Evolutionary conservation across 2,113 vertebrate genomes (phyloP).

Genomic region (Chitala chitala): DNA sequence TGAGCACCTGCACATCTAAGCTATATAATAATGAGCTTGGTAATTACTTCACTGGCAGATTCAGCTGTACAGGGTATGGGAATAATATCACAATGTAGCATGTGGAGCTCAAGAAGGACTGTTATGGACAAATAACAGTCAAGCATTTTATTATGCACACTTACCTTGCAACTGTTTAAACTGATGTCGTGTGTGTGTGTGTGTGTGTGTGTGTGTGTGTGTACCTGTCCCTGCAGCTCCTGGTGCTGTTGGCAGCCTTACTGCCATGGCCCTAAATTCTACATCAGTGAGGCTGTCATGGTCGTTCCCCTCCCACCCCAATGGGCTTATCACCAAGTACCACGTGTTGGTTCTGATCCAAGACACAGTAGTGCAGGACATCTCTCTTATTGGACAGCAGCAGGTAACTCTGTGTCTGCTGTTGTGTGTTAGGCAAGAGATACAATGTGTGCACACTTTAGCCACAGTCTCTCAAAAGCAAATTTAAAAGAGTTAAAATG

Average conservation of each 20-base stretch:
- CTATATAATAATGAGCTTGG: too few species aligned
- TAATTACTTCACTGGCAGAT: too few species aligned
- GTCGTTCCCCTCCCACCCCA: conserved; percentile 78
- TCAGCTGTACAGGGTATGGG: too few species aligned
- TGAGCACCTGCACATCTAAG: neutral
- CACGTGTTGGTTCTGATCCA: conserved; percentile 66
- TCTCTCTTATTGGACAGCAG: conserved; percentile 64
- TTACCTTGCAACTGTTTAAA: too few species aligned
- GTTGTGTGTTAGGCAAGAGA: neutral
- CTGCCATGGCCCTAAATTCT: conserved; percentile 71
- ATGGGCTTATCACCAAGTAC: conserved; percentile 84
- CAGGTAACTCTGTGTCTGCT: conserved; percentile 50
- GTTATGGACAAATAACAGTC: too few species aligned
- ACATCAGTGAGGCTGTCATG: conserved; percentile 77
- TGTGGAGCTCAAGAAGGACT: too few species aligned
- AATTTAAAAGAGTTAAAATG: neutral
- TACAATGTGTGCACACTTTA: neutral
- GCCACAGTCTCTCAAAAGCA: neutral
- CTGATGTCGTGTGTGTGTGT: too few species aligned
- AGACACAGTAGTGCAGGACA: conserved; percentile 69
- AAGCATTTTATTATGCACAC: too few species aligned
- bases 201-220: neutral
- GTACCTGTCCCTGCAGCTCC: conserved; percentile 62
- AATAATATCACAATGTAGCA: too few species aligned
- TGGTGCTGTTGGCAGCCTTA: conserved; percentile 72